Evolutionary conservation across 1,140 invertebrate genomes (phyloP), one percentile per base, ranked within the genome.

Genomic region (Drosophila punjabiensis): DNA sequence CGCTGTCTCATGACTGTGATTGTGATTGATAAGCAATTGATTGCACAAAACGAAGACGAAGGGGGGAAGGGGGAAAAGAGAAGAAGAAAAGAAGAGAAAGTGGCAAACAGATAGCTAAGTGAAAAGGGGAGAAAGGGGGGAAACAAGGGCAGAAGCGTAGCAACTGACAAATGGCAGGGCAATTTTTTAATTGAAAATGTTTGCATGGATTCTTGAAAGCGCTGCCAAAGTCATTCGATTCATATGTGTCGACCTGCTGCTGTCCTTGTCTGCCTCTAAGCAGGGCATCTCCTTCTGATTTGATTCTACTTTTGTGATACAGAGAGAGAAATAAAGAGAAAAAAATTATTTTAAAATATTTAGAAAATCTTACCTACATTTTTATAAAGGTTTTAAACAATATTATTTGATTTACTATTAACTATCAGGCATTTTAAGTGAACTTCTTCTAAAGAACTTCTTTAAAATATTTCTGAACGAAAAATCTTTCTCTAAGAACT

Each of bases 121-220:
- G 5, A 37, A 35, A 35, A 56, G 5, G 14, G 20, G 53, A 3
- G 11, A 33, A 37, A 37, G 37, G 8, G 20, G 30, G 53, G 53
- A 45, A 45, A 48, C 37, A 52, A 33, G 24, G 59, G 47, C 20
- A 53, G 24, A 24, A 24, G 45, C 41, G 33, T 56, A 56, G 41
- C 48, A 68, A 43, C 81, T 89, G 84, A 88, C 85, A 88, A 89
- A 88, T 88, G 85, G 81, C 85, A 88, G 52, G 69, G 85, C 78
- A 89, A 79, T 81, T 88, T 88, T 79, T 88, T 88, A 88, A 88
- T 88, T 88, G 85, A 88, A 88, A 89, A 89, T 88, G 85, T 90
- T 85, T 82, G 85, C 86, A 84, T 89, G 85, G 73, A 89, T 87
- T 88, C 80, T 74, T 77, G 41, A 62, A 69, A 68, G 62, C 76